Conservation (phyloP, 2,113 vertebrate species). For the Cochlearius cochlearius region DNA sequence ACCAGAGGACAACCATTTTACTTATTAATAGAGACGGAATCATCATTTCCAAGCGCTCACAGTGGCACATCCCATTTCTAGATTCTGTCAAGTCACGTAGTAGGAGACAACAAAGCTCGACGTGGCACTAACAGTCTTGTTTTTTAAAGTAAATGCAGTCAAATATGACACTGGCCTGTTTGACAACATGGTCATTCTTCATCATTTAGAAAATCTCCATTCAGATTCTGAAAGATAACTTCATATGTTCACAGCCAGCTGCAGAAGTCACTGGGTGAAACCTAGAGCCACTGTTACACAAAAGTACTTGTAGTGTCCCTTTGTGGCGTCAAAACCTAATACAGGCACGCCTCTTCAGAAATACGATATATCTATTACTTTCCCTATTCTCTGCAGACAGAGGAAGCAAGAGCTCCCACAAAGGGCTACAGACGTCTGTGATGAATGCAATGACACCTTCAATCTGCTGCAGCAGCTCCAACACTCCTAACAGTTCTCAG, state of each 20-base stretch:
- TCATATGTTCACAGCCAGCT: neutral
- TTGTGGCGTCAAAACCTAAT: neutral
- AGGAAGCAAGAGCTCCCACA: neutral
- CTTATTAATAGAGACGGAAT: constrained; percentile 11
- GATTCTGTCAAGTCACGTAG: neutral
- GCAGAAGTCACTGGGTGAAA: neutral
- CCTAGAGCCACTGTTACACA: neutral
- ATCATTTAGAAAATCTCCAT: neutral
- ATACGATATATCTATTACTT: neutral
- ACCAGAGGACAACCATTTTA: neutral
- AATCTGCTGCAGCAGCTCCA: neutral
- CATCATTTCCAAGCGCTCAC: neutral
- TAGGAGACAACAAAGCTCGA: neutral
- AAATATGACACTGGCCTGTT: neutral
- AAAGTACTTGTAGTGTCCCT: neutral
- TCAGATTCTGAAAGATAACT: neutral
- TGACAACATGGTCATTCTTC: neutral
- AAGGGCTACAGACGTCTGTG: neutral
- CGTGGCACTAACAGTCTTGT: neutral
- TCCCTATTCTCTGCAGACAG: neutral
- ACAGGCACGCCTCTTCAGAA: neutral
- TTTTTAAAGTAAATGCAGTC: neutral
- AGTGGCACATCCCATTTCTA: neutral
- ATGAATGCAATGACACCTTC: neutral
- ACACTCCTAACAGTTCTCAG: neutral